Evolutionary conservation across 1,140 invertebrate species (phyloP).

Genomic region (Schlechtendalia chinensis): DNA sequence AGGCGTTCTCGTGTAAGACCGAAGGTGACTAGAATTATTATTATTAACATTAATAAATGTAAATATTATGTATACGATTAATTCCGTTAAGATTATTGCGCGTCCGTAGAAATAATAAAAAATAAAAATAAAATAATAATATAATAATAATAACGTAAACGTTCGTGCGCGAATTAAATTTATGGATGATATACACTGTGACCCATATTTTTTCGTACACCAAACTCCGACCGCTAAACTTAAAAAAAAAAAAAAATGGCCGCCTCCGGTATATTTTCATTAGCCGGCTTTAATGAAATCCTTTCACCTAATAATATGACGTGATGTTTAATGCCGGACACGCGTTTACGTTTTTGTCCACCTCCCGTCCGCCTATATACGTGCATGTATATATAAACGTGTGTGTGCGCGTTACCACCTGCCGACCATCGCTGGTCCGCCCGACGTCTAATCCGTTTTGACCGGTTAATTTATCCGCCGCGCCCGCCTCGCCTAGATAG

Average conservation of each 20-base stretch:
- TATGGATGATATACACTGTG: too few relatives aligned
- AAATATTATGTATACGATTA: too few relatives aligned
- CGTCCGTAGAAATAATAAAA: too few relatives aligned
- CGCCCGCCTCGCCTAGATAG: background rate
- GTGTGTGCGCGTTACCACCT: background rate
- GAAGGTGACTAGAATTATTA: background rate
- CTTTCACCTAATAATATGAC: slow-evolving; percentile 41
- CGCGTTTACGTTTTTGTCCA: slow-evolving; percentile 26
- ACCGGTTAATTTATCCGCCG: slow-evolving; percentile 23
- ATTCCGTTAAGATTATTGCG: too few relatives aligned
- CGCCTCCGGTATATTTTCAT: slow-evolving; percentile 26
- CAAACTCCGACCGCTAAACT: too few relatives aligned
- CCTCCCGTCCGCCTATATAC: background rate
- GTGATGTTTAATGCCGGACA: slow-evolving; percentile 42
- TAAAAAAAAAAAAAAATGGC: background rate
- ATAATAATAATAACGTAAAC: too few relatives aligned
- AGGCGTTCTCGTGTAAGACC: too few relatives aligned
- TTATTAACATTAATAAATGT: too few relatives aligned
- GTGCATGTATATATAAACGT: background rate
- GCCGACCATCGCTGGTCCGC: too few relatives aligned
- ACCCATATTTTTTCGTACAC: too few relatives aligned
- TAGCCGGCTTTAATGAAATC: slow-evolving; percentile 33
- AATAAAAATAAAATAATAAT: too few relatives aligned
- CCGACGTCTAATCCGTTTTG: slow-evolving; percentile 14
- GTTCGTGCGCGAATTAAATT: too few relatives aligned